Evolutionary conservation across 2,113 vertebrate species (phyloP).

Genomic region (Pomatorhinus ruficollis): DNA sequence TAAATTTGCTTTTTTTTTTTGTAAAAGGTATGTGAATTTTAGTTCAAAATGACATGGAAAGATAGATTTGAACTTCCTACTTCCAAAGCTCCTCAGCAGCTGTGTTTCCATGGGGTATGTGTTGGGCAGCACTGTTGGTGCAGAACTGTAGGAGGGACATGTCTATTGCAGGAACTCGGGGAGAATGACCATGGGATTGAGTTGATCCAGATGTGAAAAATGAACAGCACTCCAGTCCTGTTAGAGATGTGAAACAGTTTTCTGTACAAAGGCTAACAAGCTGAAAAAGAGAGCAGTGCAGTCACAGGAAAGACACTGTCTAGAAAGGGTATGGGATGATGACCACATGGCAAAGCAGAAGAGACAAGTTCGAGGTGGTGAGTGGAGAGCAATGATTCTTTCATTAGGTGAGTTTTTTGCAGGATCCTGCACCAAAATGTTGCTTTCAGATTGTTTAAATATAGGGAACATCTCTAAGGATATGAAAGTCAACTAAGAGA

Average conservation of each 20-base stretch:
- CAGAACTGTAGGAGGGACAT: background rate
- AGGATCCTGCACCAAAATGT: background rate
- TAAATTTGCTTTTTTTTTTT: background rate
- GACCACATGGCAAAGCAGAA: background rate
- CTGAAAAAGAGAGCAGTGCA: background rate
- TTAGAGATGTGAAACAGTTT: background rate
- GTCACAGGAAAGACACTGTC: background rate
- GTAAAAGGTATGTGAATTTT: background rate
- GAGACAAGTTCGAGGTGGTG: background rate
- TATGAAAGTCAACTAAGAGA: background rate
- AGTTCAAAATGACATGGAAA: background rate
- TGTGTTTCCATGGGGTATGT: background rate
- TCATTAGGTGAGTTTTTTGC: background rate
- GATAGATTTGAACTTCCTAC: background rate
- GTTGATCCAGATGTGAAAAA: background rate
- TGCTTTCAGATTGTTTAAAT: background rate
- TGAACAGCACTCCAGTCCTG: background rate
- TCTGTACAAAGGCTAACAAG: background rate
- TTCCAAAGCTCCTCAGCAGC: background rate
- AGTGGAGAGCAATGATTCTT: background rate
- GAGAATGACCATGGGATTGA: background rate
- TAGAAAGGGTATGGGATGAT: background rate
- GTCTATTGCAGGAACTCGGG: accelerated
- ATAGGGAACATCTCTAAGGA: background rate
- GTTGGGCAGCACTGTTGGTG: background rate